Evolutionary conservation across 2,113 vertebrate species (phyloP), one percentile per base, ranked within the genome.

Genomic region (Mionectes macconnelli): DNA sequence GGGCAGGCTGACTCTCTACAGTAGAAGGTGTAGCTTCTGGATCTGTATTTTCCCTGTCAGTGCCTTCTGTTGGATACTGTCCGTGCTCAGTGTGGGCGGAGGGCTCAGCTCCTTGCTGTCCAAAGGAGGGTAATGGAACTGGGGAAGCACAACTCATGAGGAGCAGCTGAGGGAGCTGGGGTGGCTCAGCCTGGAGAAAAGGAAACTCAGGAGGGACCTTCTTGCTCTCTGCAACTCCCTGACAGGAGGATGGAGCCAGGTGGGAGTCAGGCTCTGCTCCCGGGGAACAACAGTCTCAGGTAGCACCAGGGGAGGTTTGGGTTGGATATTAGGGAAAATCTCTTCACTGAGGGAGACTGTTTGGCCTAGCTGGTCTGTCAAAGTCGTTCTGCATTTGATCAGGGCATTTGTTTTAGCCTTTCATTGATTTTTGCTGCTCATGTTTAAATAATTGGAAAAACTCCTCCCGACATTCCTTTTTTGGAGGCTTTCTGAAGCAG

Each of bases 1-100:
- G 56, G 62, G 9, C 68, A 28, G 40, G 19, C 40, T 53, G 30
- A 31, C 10, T 21, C 39, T 53, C 40, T 37, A 12, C 13, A 24
- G 22, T 21, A 24, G 55, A n/a, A 66, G 50, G 30, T 59, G 21
- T 23, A 40, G 30, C 50, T 40, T 45, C 37, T 39, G 70, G 50
- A 35, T 47, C 39, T 1, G 0, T 4, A 0, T 67, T 77, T 83
- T 8, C 22, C 10, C 15, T 2, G 0, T 52, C 37, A 60, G 0
- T 1, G 1, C 60, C n/a, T 47, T 5, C 17, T 39, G 30, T 10
- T 42, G 45, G 66, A 28, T 33, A 24, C 40, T 55, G 19, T 13
- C 39, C 13, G 1, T 2, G 23, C 44, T 72, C 12, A 28, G 44
- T 22, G 3, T 0, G 10, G 50, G 57, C n/a, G 42, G 50, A 27